phyloP scores from a whole-genome alignment of 2,797 vertebrate species.

The Enteromius argenteus region DNA sequence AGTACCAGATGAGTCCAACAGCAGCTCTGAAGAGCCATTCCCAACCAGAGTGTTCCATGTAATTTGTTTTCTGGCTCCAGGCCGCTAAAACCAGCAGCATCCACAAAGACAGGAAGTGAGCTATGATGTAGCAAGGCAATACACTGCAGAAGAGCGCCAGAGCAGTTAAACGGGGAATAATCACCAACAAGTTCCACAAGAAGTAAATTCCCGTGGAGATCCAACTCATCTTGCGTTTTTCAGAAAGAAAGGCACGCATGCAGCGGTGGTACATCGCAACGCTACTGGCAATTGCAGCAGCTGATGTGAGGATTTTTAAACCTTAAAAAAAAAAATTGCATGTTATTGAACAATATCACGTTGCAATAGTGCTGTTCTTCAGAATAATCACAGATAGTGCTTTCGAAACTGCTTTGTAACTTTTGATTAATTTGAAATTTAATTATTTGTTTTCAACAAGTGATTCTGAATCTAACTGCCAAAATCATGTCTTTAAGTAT shows the following conservation, averaged over 20 bases:
- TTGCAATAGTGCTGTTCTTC: not conserved
- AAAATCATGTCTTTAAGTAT: too few relatives aligned
- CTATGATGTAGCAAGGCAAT: slow-evolving; percentile 75
- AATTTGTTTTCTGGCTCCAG: slow-evolving; percentile 76
- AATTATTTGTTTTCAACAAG: not conserved
- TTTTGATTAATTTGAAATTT: not conserved
- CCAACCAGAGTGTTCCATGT: slow-evolving; percentile 76
- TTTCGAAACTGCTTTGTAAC: not conserved
- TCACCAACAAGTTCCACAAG: slow-evolving; percentile 87
- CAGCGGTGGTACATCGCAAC: slow-evolving; percentile 87
- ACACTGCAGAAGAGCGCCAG: slow-evolving; percentile 83
- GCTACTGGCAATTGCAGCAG: slow-evolving; percentile 77
- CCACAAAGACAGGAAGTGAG: slow-evolving; percentile 86
- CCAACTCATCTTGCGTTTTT: slow-evolving; percentile 70
- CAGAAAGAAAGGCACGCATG: slow-evolving; percentile 80
- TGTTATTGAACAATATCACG: not conserved
- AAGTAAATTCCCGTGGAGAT: slow-evolving; percentile 77
- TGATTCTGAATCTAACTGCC: not conserved
- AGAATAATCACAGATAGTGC: not conserved
- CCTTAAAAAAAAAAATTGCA: slow-evolving; percentile 69
- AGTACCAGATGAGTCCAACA: slow-evolving; percentile 88
- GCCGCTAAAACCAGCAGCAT: slow-evolving; percentile 78
- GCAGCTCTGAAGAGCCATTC: slow-evolving; percentile 85
- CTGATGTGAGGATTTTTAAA: slow-evolving; percentile 76
- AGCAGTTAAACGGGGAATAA: slow-evolving; percentile 78